These are phyloP conservation scores for Drosophila pseudotakahashii DNA, from an alignment of 2,888 invertebrate genomes.

Conservation along the genomic window DNA sequence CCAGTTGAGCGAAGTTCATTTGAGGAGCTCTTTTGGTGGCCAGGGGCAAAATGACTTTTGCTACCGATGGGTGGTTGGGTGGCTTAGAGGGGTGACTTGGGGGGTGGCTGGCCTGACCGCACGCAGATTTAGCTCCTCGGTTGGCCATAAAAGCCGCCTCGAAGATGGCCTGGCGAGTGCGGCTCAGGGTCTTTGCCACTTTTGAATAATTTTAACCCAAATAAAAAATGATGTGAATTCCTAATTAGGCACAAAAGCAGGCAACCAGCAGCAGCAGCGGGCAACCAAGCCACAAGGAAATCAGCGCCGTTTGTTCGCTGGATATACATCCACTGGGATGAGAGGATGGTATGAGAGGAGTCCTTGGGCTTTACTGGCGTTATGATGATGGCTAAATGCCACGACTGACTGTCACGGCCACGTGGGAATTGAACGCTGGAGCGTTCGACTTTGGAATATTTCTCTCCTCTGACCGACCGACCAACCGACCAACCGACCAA, in stretches of 20 bases:
- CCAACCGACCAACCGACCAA: slow-evolving; percentile 51
- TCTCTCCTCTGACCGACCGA: slow-evolving; percentile 3
- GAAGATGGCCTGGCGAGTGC: slow-evolving; percentile 18
- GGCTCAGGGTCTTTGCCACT: slow-evolving; percentile 64
- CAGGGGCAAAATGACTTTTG: slow-evolving; percentile 19
- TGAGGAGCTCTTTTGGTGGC: slow-evolving; percentile 38
- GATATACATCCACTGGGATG: slow-evolving; percentile 1
- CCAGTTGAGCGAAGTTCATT: slow-evolving; percentile 44
- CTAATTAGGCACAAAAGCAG: slow-evolving; percentile 81
- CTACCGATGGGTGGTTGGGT: neutral
- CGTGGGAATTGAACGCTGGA: slow-evolving; percentile 68
- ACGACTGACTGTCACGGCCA: slow-evolving; percentile 66
- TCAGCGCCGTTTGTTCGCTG: slow-evolving; percentile 70
- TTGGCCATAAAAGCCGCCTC: slow-evolving; percentile 42
- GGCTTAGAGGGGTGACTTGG: neutral
- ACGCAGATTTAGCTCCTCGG: slow-evolving; percentile 56
- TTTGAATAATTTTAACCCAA: slow-evolving; percentile 84
- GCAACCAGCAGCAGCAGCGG: slow-evolving; percentile 1
- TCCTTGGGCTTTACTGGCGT: slow-evolving; percentile 43
- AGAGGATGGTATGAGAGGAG: neutral
- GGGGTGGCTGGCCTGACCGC: slow-evolving; percentile 7
- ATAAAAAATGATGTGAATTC: slow-evolving; percentile 85
- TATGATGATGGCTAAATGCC: slow-evolving; percentile 80
- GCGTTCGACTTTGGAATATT: slow-evolving; percentile 5
- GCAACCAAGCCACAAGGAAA: slow-evolving; percentile 43